Conservation (phyloP, 92 coral and sea anemone species). For the Parazoanthus darwini region DNA sequence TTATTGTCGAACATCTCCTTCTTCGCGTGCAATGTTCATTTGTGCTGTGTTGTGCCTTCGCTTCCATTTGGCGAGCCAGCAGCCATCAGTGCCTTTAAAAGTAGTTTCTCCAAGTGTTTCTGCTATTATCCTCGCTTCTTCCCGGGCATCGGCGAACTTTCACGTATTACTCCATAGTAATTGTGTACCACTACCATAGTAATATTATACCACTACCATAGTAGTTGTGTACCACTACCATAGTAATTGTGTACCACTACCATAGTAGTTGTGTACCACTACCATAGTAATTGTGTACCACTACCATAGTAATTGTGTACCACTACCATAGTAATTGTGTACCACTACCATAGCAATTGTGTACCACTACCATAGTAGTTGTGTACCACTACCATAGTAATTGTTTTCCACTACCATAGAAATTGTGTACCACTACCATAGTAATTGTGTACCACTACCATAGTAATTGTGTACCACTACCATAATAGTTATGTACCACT, state of each 20-base stretch:
- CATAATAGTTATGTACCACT: constrained; percentile 1
- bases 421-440: constrained; percentile 75
- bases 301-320: constrained; percentile 56
- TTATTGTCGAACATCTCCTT: background rate
- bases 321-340: no score
- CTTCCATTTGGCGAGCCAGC: constrained; percentile 65
- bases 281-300: constrained; percentile 39
- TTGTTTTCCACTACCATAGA: no score
- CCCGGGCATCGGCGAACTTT: constrained; percentile 50
- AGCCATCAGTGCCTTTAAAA: constrained; percentile 53
- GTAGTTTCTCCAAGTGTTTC: constrained; percentile 49
- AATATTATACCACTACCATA: constrained; percentile 57
- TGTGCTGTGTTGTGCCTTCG: constrained; percentile 46
- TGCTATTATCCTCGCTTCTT: constrained; percentile 58
- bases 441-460: no score
- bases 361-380: no score
- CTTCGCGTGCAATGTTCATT: constrained; percentile 5
- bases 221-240: constrained; percentile 60
- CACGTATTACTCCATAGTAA: constrained; percentile 57
- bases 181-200: constrained; percentile 71
- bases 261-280: no score
- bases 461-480: constrained; percentile 63
- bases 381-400: no score
- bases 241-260: background rate
- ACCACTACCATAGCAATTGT: constrained; percentile 57